Conservation (phyloP, 1,140 invertebrate genomes). For the Phymorhynchus buccinoides region DNA sequence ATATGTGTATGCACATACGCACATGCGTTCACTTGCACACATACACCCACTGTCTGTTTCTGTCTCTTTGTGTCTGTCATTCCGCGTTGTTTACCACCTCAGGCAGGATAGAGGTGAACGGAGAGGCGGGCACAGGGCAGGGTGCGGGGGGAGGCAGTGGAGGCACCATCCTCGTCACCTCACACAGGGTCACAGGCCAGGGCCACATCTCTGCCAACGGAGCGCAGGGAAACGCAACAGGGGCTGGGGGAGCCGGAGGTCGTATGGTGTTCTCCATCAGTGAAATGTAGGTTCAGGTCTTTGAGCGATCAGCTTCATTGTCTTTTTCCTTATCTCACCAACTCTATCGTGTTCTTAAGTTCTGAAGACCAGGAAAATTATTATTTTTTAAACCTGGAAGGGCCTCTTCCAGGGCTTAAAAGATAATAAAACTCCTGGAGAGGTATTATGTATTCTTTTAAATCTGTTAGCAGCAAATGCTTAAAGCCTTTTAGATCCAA, state of each 20-base stretch:
- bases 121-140: constrained; percentile 45
- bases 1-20: too few species aligned
- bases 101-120: constrained; percentile 61
- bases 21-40: too few species aligned
- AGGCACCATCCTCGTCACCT: constrained; percentile 55
- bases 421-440: too few species aligned
- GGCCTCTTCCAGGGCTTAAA: too few species aligned
- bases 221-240: constrained; percentile 52
- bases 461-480: too few species aligned
- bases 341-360: not conserved
- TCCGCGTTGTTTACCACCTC: not conserved
- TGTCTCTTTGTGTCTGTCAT: not conserved
- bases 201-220: constrained; percentile 58
- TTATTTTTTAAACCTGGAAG: too few species aligned
- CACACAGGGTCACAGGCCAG: constrained; percentile 53
- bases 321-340: too few species aligned
- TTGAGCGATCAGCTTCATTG: not conserved
- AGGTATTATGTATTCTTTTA: too few species aligned
- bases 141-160: constrained; percentile 63
- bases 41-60: not conserved
- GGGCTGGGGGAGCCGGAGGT: constrained; percentile 63
- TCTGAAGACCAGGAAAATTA: too few species aligned
- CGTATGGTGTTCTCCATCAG: constrained; percentile 51
- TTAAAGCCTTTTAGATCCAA: too few species aligned
- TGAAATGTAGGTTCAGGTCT: constrained; percentile 34